Conservation (phyloP, 2,113 vertebrate genomes). For the Nerophis lumbriciformis region DNA sequence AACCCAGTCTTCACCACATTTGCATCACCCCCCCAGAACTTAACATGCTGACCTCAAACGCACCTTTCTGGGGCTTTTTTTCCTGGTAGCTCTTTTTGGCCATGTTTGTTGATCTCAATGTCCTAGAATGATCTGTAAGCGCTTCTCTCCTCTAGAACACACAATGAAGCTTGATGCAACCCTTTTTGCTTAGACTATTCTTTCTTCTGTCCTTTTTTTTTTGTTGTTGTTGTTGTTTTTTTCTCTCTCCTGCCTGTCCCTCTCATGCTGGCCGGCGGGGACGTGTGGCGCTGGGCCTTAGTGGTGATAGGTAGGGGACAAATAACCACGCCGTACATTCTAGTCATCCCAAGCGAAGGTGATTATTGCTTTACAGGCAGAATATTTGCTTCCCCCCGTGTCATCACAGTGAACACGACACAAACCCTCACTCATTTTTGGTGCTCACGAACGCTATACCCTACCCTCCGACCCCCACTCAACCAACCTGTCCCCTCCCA, state of each 20-base stretch:
- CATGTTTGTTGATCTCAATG: not conserved
- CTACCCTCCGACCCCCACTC: not conserved
- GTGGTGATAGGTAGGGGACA: slow-evolving; percentile 94
- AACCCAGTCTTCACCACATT: too few relatives aligned
- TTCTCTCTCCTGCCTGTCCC: slow-evolving; percentile 65
- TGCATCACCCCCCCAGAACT: not conserved
- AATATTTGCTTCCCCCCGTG: slow-evolving; percentile 63
- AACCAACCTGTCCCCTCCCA: slow-evolving; percentile 15
- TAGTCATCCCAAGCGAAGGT: slow-evolving; percentile 96
- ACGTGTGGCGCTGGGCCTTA: slow-evolving; percentile 89
- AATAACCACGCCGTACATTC: slow-evolving; percentile 87
- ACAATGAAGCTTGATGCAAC: too few relatives aligned
- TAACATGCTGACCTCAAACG: not conserved
- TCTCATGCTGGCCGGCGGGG: slow-evolving; percentile 90
- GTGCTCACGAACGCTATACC: slow-evolving; percentile 18
- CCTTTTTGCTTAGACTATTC: slow-evolving; percentile 58
- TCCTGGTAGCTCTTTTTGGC: not conserved
- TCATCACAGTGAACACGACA: slow-evolving; percentile 44
- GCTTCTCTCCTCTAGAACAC: too few relatives aligned
- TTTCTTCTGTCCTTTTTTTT: slow-evolving; percentile 25
- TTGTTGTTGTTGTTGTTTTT: slow-evolving; percentile 62
- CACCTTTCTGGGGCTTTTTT: not conserved
- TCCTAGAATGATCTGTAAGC: too few relatives aligned
- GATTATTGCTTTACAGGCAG: slow-evolving; percentile 82
- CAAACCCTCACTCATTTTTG: slow-evolving; percentile 41